Evolutionary conservation across 2,888 invertebrate species (phyloP), one percentile per base, ranked within the genome.

Genomic region (Cremastinae sp.): DNA sequence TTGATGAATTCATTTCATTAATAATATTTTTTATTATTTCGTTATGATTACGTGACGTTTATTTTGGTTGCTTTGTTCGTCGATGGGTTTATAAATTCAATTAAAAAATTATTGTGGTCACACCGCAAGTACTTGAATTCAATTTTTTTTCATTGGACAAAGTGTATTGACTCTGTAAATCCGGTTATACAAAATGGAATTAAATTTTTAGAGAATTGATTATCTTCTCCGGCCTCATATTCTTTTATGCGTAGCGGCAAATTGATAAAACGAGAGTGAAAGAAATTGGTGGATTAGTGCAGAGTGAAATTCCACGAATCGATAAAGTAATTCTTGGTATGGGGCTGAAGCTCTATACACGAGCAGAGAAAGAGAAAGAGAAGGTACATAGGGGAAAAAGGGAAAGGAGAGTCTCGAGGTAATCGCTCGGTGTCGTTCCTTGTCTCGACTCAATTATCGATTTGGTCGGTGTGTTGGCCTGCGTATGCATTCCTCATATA

Each of bases 361-460:
- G 18, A 16, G 18, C 3, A 47, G 47, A 47, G 16, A 18, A 16
- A 18, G 18, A 47, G 12, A 43, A 43, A 10, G 54, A 18, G 45
- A 56, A 16, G n/a, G n/a, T 8, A 18, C 36, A n/a, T n/a, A n/a
- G n/a, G 45, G 36, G 12, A 65, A 22, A 43, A 28, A 47, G 45
- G 49, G 20, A 43, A 45, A 20, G 16, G 59, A 43, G 20, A 47
- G 47, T 47, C 47, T 18, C 47, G 47, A 28, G 62, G 62, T 70
- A 70, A 74, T 74, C 64, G 74, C 56, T 36, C 20, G 28, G 74
- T 74, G 74, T 43, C 34, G 43, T 54, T 66, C 45, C 59, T 54
- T 59, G 61, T 74, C 66, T 61, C 74, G 58, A 58, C 69, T 74
- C 58, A 69, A 58, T 74, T 74, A 74, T 74, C 74, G 69, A 74